Base-by-base conservation (phyloP, 2,888 invertebrate genomes). In the Ceriagrion tenellum region DNA sequence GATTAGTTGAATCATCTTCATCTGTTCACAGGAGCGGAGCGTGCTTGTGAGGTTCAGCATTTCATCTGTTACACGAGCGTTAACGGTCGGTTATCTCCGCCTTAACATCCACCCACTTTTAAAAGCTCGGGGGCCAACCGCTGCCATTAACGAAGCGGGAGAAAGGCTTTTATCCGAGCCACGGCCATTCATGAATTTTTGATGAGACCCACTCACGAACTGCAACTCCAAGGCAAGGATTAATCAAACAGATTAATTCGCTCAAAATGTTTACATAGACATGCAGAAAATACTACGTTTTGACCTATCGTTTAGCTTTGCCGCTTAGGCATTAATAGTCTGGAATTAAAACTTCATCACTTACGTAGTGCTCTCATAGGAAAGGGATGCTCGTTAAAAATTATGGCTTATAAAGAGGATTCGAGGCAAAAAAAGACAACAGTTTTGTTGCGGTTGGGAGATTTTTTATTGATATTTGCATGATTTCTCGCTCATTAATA, bases 161-260 rank as follows among this genome's bases (percentile, higher is more conserved):
- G 69, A 69, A 69, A 69, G 69, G 69, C 69, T 69, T 69, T 69
- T 69, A 69, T 69, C 69, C 69, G 23, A 69, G 69, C 69, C n/a
- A 26, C n/a, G 12, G 26, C n/a, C n/a, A 26, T 69, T 26, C 69
- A 26, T 69, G n/a, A 26, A 69, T 69, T 69, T 69, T 69, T 69
- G n/a, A 69, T 69, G 69, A 59, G 69, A n/a, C 26, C 69, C 69
- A 69, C 69, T 69, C 69, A 69, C n/a, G n/a, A n/a, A n/a, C 69
- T 69, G 4, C 47, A 47, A 47, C 47, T 69, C 69, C 12, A 26
- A 4, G 8, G 69, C 69, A 69, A 10, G 0, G 69, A 69, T 69
- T 69, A 69, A 69, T 69, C 12, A 10, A n/a, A 23, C 69, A n/a
- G 69, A 69, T 69, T 26, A 69, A 23, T 0, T 8, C 26, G n/a